phyloP scores from a whole-genome alignment of 2,797 vertebrate species.

The Tiaroga cobitis region DNA sequence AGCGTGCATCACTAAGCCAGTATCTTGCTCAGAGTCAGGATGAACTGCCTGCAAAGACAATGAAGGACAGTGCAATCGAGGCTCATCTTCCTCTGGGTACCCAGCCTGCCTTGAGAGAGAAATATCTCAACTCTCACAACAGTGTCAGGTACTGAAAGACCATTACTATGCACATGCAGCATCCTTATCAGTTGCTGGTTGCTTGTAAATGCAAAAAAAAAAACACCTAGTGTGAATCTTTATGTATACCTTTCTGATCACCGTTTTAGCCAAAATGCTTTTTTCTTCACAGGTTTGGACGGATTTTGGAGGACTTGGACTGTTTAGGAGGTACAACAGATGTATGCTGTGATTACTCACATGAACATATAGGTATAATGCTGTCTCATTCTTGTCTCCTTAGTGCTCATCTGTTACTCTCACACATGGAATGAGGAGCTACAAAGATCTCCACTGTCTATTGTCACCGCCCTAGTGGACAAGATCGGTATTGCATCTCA shows the following conservation, averaged over 20 bases:
- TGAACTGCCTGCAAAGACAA: conserved; percentile 82
- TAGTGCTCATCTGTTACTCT: conserved; percentile 96
- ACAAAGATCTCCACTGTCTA: conserved; percentile 89
- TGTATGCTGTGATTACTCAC: not conserved
- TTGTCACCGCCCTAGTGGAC: conserved; percentile 97
- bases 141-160: conserved; percentile 78
- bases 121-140: conserved; percentile 92
- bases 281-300: conserved; percentile 86
- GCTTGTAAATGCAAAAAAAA: not conserved
- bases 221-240: not conserved
- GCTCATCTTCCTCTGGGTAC: conserved; percentile 91
- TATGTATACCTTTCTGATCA: not conserved
- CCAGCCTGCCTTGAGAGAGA: conserved; percentile 88
- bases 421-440: conserved; percentile 82
- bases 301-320: conserved; percentile 97
- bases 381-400: conserved; percentile 53
- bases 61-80: conserved; percentile 92
- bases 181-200: not conserved
- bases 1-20: conserved; percentile 84
- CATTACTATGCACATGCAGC: not conserved
- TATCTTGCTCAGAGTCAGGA: conserved; percentile 77
- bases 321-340: conserved; percentile 90
- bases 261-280: not conserved
- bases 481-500: conserved; percentile 86
- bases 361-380: not conserved